A percentile compares a stretch with the other conserved stretches of the same genome.
phyloP scores from a whole-genome alignment of 2,113 vertebrate species.

The Steatornis caripensis region DNA sequence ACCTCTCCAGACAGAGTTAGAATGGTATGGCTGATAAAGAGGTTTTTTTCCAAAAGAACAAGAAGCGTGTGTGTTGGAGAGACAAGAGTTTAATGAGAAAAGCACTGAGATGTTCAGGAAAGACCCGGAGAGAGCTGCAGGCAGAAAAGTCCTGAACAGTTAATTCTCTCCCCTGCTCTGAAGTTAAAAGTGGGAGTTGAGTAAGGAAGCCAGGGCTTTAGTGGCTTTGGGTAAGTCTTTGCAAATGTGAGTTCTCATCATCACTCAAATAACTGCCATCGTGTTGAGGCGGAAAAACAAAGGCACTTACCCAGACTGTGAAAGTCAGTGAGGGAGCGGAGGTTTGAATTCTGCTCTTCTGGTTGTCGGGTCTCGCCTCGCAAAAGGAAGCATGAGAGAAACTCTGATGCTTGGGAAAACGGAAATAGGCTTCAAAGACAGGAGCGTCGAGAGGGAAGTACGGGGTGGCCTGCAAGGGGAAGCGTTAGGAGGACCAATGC shows the following conservation, averaged over 20 bases:
- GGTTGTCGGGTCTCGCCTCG: neutral
- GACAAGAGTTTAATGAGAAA: neutral
- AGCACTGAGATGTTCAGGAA: neutral
- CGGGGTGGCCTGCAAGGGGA: neutral
- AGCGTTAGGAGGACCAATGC: neutral
- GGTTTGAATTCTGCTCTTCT: neutral
- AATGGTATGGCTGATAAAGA: neutral
- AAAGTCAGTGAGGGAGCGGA: neutral
- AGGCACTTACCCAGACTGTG: neutral
- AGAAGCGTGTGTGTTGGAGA: neutral
- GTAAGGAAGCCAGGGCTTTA: neutral
- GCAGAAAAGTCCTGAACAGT: neutral
- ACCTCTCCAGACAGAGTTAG: neutral
- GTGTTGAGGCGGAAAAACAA: neutral
- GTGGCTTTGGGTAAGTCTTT: neutral
- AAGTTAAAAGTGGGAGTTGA: neutral
- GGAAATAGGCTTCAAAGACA: neutral
- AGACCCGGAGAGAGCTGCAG: neutral
- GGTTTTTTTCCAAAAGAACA: neutral
- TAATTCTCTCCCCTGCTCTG: neutral
- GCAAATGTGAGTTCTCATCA: neutral
- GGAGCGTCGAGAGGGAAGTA: rapidly evolving
- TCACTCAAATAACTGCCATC: neutral
- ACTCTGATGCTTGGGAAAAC: neutral
- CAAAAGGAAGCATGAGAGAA: neutral